These are phyloP conservation scores for Aethina tumida DNA, from an alignment of 1,140 invertebrate species.

Conservation along the genomic window DNA sequence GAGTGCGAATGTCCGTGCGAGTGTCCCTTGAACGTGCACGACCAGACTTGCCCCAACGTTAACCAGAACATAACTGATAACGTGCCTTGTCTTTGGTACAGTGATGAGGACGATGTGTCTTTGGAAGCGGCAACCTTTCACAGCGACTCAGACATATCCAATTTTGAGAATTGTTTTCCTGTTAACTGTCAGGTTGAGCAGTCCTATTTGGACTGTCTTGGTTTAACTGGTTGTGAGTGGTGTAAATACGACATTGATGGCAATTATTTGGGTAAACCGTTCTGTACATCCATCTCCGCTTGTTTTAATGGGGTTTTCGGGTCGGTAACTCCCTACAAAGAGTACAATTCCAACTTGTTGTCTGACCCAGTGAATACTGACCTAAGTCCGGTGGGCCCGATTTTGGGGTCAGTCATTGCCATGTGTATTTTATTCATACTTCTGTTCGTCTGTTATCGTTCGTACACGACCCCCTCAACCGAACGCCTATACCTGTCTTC, in stretches of 20 bases:
- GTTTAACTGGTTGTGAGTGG: conserved; percentile 84
- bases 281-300: conserved; percentile 65
- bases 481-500: conserved; percentile 42
- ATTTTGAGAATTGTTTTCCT: conserved; percentile 53
- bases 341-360: conserved; percentile 9
- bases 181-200: conserved; percentile 71
- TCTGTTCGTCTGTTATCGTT: conserved; percentile 53
- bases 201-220: conserved; percentile 67
- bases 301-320: conserved; percentile 83
- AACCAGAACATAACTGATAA: conserved; percentile 18
- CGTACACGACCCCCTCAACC: conserved; percentile 45
- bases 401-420: conserved; percentile 50
- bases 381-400: conserved; percentile 51
- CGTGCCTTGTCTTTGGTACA: conserved; percentile 15
- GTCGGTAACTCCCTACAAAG: conserved; percentile 68
- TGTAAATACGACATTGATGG: conserved; percentile 72
- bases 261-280: conserved; percentile 56
- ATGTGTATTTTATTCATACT: conserved; percentile 50
- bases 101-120: conserved; percentile 22
- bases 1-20: conserved; percentile 95
- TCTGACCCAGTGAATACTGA: conserved; percentile 36
- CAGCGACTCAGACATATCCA: conserved; percentile 39
- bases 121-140: conserved; percentile 33
- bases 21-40: conserved; percentile 56
- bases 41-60: conserved; percentile 29